These are phyloP conservation scores for Caenorhabditis zanzibari DNA, from an alignment of 2,888 invertebrate species.

Conservation along the genomic window DNA sequence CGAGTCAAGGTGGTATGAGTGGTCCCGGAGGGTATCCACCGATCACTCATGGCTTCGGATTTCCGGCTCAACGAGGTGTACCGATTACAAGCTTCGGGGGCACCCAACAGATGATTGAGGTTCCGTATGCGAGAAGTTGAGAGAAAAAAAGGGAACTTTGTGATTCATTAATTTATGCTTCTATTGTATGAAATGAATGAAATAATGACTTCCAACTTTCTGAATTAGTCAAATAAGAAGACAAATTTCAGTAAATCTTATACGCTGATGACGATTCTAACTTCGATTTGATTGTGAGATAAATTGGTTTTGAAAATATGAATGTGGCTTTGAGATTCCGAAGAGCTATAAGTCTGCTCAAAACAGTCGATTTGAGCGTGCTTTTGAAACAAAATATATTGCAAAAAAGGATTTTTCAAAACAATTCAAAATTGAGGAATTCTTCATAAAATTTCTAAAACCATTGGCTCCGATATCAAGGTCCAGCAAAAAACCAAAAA, in stretches of 20 bases:
- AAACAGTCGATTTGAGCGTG: too few species aligned
- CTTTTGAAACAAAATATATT: too few species aligned
- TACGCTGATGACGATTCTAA: too few species aligned
- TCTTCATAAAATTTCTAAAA: neutral
- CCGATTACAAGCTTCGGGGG: constrained; percentile 46
- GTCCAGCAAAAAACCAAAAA: too few species aligned
- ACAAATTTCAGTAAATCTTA: too few species aligned
- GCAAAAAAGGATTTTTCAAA: too few species aligned
- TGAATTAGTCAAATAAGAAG: too few species aligned
- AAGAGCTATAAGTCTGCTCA: too few species aligned
- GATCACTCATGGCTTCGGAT: constrained; percentile 53
- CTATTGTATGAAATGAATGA: constrained; percentile 23
- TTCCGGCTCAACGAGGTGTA: constrained; percentile 60
- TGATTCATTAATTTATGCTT: neutral
- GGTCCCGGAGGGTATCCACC: constrained; percentile 54
- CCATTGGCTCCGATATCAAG: neutral
- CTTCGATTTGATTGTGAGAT: too few species aligned
- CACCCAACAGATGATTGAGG: constrained; percentile 62
- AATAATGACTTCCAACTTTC: neutral
- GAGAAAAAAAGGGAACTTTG: neutral
- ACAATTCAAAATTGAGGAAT: neutral
- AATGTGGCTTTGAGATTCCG: too few species aligned
- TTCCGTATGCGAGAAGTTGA: constrained; percentile 45
- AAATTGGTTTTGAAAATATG: too few species aligned
- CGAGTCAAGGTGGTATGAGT: constrained; percentile 41